Base-by-base conservation (phyloP, 2,797 vertebrate genomes). In the Spondyliosoma cantharus region DNA sequence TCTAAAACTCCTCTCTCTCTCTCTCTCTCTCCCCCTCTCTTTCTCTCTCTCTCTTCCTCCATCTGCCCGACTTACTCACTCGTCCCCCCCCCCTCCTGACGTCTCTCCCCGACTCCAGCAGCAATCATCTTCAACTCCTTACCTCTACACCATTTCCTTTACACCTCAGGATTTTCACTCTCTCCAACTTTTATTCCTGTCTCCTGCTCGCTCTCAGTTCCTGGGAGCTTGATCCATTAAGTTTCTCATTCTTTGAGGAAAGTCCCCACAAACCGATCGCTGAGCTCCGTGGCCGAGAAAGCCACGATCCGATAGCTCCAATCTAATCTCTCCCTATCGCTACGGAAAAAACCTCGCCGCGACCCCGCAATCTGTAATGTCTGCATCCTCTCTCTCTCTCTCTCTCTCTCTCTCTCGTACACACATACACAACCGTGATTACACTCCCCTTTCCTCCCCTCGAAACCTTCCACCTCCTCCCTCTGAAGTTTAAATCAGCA, bases 241-340 rank as follows among this genome's bases (percentile, higher is more conserved):
- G 81, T 85, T 87, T 83, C 67, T 86, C 74, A 90, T 88, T 90
- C 76, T 86, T 81, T 76, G 78, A 82, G 85, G 82, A 78, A 77
- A 85, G 88, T 73, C 46, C 29, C 37, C 73, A 79, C 84, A 86
- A 86, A 72, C 75, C 16, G 25, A 83, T 75, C 43, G 5, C 76
- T 71, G 74, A 85, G 80, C 81, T 90, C 64, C 3, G 20, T 12
- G 50, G 54, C 60, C 43, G 62, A 86, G 74, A 83, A 85, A 87
- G 64, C 80, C 62, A 69, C 84, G 87, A 78, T 88, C 86, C 65
- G 25, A 81, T 69, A 80, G 81, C 84, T 85, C 69, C 80, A 52
- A 84, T 88, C 86, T 89, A 89, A 92, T 93, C 87, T 86, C 75
- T 61, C 67, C 82, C 82, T 16, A 81, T 88, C 81, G 17, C 70